phyloP scores from a whole-genome alignment of 2,113 vertebrate genomes.

The Oryzias woworae region DNA sequence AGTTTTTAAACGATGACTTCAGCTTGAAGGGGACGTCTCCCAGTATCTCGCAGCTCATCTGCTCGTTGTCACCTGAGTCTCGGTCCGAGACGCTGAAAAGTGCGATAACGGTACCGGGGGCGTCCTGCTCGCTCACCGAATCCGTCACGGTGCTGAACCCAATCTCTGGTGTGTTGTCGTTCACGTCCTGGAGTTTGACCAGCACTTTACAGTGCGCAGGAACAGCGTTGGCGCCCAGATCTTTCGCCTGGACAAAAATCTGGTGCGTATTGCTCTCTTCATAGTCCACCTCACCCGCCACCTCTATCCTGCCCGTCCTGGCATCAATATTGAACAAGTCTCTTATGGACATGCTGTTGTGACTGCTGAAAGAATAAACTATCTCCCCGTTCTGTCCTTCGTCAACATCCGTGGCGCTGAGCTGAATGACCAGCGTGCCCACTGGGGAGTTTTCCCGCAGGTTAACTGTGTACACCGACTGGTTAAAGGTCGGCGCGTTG shows the following conservation, averaged over 20 bases:
- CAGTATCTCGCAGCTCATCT: conserved; percentile 91
- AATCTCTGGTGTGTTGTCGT: conserved; percentile 97
- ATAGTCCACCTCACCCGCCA: conserved; percentile 92
- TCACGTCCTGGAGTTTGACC: conserved; percentile 91
- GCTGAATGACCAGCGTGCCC: conserved; percentile 91
- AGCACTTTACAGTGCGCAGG: conserved; percentile 98
- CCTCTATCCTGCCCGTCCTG: conserved; percentile 89
- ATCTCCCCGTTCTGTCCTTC: conserved; percentile 97
- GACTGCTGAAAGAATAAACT: conserved; percentile 94
- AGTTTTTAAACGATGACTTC: conserved; percentile 94
- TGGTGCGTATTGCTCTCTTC: conserved; percentile 93
- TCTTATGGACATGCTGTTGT: conserved; percentile 88
- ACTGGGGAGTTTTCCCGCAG: conserved; percentile 92
- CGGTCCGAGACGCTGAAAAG: conserved; percentile 94
- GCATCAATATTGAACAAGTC: conserved; percentile 86
- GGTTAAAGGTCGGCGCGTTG: conserved; percentile 95
- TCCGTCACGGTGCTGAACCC: conserved; percentile 97
- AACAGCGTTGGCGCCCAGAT: conserved; percentile 94
- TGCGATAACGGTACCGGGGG: conserved; percentile 92
- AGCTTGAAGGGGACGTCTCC: conserved; percentile 94
- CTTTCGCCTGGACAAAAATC: conserved; percentile 95
- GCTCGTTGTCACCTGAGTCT: conserved; percentile 95
- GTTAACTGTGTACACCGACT: conserved; percentile 92
- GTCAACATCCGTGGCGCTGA: conserved; percentile 95
- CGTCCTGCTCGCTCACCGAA: conserved; percentile 92